Evolutionary conservation across 23 tunicate genomes (phyloP).

Genomic region (Ciona savignyi): DNA sequence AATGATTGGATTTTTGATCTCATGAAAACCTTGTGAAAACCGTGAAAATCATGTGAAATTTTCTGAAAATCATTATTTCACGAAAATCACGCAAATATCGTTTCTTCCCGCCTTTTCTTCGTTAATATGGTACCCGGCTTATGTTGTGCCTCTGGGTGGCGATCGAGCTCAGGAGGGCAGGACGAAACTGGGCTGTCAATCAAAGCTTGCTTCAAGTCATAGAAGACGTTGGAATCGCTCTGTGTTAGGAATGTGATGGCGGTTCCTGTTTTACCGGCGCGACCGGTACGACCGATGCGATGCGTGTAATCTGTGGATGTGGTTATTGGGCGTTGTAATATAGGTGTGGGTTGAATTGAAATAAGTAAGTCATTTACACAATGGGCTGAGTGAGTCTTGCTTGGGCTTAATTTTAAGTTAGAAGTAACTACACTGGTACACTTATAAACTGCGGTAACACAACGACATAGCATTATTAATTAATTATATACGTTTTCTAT

Average conservation of each 20-base stretch:
- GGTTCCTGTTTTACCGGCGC: conserved; percentile 93
- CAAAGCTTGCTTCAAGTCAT: conserved; percentile 77
- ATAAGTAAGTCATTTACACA: no score
- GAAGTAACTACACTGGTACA: no score
- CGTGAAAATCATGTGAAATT: no score
- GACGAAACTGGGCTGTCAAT: conserved; percentile 84
- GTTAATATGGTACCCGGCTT: conserved; percentile 97
- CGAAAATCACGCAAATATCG: conserved; percentile 53
- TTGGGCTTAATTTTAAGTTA: no score
- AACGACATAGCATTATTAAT: no score
- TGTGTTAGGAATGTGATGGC: conserved; percentile 95
- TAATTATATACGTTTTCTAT: no score
- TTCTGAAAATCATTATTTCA: not conserved
- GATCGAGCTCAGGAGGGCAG: conserved; percentile 93
- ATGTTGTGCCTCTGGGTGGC: conserved; percentile 99
- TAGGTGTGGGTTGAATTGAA: no score
- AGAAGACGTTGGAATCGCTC: conserved; percentile 68
- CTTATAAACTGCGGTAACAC: no score
- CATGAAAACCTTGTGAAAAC: no score
- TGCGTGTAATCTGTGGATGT: conserved; percentile 99
- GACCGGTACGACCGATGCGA: conserved; percentile 95
- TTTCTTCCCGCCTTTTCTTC: conserved; percentile 87
- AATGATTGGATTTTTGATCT: no score
- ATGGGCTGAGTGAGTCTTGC: no score
- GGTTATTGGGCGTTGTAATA: no score